Conservation (phyloP, 2,888 invertebrate species). For the Gandaritis pyraliata region DNA sequence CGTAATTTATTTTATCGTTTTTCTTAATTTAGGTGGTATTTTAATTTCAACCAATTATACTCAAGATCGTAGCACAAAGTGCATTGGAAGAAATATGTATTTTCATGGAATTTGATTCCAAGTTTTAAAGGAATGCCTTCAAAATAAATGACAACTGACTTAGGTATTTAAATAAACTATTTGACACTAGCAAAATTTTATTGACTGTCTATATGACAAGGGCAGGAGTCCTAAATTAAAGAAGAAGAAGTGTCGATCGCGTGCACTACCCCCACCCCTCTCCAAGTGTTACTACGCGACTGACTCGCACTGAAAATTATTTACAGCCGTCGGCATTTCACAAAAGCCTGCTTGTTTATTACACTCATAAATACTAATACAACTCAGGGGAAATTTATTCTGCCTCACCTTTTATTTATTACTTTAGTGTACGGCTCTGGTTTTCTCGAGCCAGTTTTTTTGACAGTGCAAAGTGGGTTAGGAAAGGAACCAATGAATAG, state of each 20-base stretch:
- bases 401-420: conserved; percentile 80
- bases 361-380: conserved; percentile 81
- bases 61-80: too few species aligned
- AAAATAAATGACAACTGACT: too few species aligned
- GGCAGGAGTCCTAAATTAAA: too few species aligned
- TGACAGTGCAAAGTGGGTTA: conserved; percentile 28
- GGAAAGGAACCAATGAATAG: conserved; percentile 1
- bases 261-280: conserved; percentile 44
- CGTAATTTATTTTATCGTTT: too few species aligned
- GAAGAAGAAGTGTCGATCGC: conserved; percentile 21
- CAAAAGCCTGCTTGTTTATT: conserved; percentile 79
- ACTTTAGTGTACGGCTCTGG: conserved; percentile 63
- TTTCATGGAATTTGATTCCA: too few species aligned
- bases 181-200: too few species aligned
- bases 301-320: conserved; percentile 77
- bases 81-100: too few species aligned
- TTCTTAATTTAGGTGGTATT: too few species aligned
- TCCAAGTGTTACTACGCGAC: conserved; percentile 74
- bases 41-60: too few species aligned
- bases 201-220: too few species aligned
- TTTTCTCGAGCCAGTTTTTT: conserved; percentile 55
- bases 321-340: conserved; percentile 78
- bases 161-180: too few species aligned
- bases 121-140: not conserved
- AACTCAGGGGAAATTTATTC: conserved; percentile 79